Percentiles rank a stretch among this genome's conserved stretches.
Conservation (phyloP, 2,797 vertebrate species). For the Rhodeus uyekii region DNA sequence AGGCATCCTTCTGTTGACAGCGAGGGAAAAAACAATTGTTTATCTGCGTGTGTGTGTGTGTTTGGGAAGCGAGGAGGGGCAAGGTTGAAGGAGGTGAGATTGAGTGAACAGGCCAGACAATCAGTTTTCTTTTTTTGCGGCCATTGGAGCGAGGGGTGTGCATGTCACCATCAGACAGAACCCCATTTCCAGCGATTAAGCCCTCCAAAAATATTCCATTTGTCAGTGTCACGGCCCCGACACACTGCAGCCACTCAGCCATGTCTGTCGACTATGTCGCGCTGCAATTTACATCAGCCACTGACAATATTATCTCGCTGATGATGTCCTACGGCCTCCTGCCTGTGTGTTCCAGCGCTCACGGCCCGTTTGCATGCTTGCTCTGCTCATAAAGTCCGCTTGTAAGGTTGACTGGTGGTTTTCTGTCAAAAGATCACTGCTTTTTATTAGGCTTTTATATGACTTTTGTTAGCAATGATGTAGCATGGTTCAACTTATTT, state of each 20-base stretch:
- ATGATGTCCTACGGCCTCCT: conserved; percentile 78
- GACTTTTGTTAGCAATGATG: neutral
- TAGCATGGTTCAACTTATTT: neutral
- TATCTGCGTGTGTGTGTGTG: conserved; percentile 8
- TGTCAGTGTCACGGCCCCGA: conserved; percentile 88
- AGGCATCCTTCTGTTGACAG: neutral
- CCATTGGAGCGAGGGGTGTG: conserved; percentile 80
- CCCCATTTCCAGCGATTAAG: conserved; percentile 94
- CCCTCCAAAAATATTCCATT: conserved; percentile 94
- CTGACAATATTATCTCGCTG: conserved; percentile 78
- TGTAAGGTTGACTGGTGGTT: neutral
- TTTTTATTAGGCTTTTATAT: neutral
- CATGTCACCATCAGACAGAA: conserved; percentile 89
- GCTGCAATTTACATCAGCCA: conserved; percentile 87
- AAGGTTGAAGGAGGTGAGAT: conserved; percentile 51
- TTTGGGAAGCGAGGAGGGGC: conserved; percentile 40
- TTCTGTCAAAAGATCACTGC: neutral
- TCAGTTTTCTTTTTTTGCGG: conserved; percentile 88
- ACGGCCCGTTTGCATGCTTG: neutral
- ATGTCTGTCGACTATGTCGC: conserved; percentile 90
- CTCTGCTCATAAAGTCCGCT: neutral
- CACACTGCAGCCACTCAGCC: conserved; percentile 80
- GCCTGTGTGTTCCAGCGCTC: conserved; percentile 24
- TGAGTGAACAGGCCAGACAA: conserved; percentile 68
- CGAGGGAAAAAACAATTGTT: neutral